Conservation (phyloP, 2,888 invertebrate species). For the Mongoloraphidia duomilia region DNA sequence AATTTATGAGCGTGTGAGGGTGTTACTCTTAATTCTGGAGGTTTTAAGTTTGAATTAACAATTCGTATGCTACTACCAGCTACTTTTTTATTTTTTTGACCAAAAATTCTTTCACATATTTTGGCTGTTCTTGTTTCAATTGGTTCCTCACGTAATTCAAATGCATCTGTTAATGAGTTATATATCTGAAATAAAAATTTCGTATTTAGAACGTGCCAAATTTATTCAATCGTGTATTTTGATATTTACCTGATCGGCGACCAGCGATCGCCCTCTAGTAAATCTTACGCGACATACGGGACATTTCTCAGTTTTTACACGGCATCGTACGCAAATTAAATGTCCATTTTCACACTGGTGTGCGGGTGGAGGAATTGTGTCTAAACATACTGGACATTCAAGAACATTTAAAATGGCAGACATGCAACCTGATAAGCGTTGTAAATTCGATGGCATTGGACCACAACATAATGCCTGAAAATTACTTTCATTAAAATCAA, state of each 20-base stretch:
- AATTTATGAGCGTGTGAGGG: conserved; percentile 32
- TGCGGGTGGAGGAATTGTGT: conserved; percentile 44
- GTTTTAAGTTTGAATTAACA: conserved; percentile 16
- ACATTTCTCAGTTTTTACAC: conserved; percentile 42
- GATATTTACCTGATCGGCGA: conserved; percentile 33
- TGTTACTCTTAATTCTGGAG: conserved; percentile 27
- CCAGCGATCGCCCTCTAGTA: conserved; percentile 33
- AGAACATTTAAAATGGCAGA: conserved; percentile 35
- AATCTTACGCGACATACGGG: conserved; percentile 45
- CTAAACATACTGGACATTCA: conserved; percentile 51
- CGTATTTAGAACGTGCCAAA: not conserved
- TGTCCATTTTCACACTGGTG: conserved; percentile 53
- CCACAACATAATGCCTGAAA: conserved; percentile 35
- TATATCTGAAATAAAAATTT: conserved; percentile 25
- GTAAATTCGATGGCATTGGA: conserved; percentile 38
- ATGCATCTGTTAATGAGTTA: conserved; percentile 33
- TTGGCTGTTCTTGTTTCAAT: conserved; percentile 23
- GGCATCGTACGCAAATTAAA: conserved; percentile 44
- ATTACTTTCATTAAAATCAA: not conserved
- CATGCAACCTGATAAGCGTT: conserved; percentile 35
- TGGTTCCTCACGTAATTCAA: conserved; percentile 30
- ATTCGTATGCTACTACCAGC: not conserved
- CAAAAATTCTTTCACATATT: conserved; percentile 33
- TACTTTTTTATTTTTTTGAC: conserved; percentile 19
- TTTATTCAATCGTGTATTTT: not conserved